Base-by-base conservation (phyloP, 1,140 invertebrate genomes). In the Macrobrachium rosenbergii region DNA sequence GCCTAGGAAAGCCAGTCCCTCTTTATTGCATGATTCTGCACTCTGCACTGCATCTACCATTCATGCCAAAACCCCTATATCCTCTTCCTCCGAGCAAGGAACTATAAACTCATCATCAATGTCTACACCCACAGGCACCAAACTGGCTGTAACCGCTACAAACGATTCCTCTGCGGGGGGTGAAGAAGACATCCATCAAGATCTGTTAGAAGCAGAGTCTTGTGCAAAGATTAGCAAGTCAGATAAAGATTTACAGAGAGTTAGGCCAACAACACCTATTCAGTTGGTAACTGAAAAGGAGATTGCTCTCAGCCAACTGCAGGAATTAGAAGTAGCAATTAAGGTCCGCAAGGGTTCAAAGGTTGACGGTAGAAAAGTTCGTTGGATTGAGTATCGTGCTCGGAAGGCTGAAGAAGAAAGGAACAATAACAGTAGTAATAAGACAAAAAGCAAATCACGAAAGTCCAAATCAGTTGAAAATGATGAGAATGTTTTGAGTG, bases 311-410 rank as follows among this genome's bases (percentile, higher is more conserved):
- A 89, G 79, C 23, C 89, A 89, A 43, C 73, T 89, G 52, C 75
- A 89, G 23, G 89, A 89, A 52, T 80, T 89, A 59, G 89, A 89
- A 64, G 83, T 86, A 21, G 89, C 89, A 21, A 89, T 89, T 73
- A 81, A 89, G 73, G 82, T 88, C 17, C 85, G 89, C 10, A 88
- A 88, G 59, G 86, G 85, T 19, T 86, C 87, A 62, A 88, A 84
- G 60, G 89, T 89, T 10, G 89, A 89, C 23, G 89, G 89, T 23
- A 76, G 89, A 37, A 89, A 89, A 69, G 73, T 88, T 59, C 89
- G 89, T 19, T 89, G 89, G 89, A 89, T 89, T 63, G 89, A 89
- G 80, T 88, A 89, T 58, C 85, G 89, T 75, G 83, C 72, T 11
- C 78, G 83, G 59, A 69, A 88, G 81, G 75, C 76, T 60, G 87